Conservation (phyloP, 1,140 invertebrate species). For the Ips nitidus region DNA sequence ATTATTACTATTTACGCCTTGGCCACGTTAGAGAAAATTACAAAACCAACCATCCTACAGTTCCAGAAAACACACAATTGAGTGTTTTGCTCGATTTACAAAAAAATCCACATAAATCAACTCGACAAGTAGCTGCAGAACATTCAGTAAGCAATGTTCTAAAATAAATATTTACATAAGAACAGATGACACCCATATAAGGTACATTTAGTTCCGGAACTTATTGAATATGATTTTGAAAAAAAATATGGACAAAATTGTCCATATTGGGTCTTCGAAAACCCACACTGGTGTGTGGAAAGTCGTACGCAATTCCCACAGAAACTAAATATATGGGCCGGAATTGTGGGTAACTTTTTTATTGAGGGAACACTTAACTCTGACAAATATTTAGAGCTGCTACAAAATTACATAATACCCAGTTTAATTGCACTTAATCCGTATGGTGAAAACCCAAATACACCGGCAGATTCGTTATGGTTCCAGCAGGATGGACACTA, state of each 20-base stretch:
- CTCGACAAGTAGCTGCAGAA: conserved; percentile 11
- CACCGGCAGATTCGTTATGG: no score
- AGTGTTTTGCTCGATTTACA: conserved; percentile 5
- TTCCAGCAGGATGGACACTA: background rate
- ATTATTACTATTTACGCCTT: background rate
- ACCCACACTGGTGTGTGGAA: background rate
- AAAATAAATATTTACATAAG: conserved; percentile 14
- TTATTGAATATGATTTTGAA: conserved; percentile 38
- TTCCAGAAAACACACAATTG: conserved; percentile 12
- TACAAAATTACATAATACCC: background rate
- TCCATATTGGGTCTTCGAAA: background rate
- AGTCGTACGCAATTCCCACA: background rate
- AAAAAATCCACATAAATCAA: background rate
- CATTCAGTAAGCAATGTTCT: conserved; percentile 6
- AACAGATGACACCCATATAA: conserved; percentile 20
- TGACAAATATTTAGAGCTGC: background rate
- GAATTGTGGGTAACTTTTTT: conserved; percentile 1
- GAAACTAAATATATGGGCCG: conserved; percentile 3
- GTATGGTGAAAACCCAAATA: no score
- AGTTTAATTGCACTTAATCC: no score
- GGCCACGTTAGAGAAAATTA: background rate
- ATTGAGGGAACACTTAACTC: background rate
- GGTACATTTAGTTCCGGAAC: conserved; percentile 10
- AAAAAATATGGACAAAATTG: conserved; percentile 12
- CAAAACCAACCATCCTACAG: background rate